Base-by-base conservation (phyloP, 1,140 invertebrate genomes). In the Drosophila santomea region DNA sequence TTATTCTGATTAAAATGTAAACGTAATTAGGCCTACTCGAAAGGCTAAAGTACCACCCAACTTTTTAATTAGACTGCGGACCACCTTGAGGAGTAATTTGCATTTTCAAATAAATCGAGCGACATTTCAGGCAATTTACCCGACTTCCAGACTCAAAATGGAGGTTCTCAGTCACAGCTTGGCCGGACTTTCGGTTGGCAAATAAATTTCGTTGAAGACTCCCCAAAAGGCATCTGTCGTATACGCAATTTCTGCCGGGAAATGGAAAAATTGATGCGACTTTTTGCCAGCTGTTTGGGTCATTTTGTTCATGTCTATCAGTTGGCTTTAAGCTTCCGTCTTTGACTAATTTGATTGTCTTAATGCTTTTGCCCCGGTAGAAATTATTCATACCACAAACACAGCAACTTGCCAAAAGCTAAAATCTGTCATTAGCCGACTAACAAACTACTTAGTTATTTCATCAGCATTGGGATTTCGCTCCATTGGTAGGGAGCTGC, bases 331-430 rank as follows among this genome's bases (percentile, higher is more conserved):
- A 73, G 75, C 59, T 56, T 59, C 55, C 57, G 74, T 41, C 57
- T 74, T 48, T 23, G 52, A 62, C 74, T 77, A 58, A 78, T 78
- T 78, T 73, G 76, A 58, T 51, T 78, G 60, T 44, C 45, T 71
- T 51, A 68, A 76, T 59, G 72, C 25, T 55, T 55, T 74, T 62
- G 55, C 43, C 28, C 38, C 50, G 57, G 35, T 17, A 47, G 58
- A 48, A 71, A 78, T 78, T 71, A 77, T 58, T 36, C 61, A 28
- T 45, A 36, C 35, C 55, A 72, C 56, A 56, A 48, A 56, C 52
- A 55, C 28, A 50, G 52, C 41, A 59, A 62, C 62, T 17, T 73
- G 57, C 57, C 73, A 43, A 41, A 45, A 48, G 47, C 68, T 14
- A 3, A 12, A 14, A 39, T 39, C 38, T 72, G 67, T 72, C 67